Evolutionary conservation across 1,140 invertebrate genomes (phyloP).

Genomic region (Eriocheir sinensis): DNA sequence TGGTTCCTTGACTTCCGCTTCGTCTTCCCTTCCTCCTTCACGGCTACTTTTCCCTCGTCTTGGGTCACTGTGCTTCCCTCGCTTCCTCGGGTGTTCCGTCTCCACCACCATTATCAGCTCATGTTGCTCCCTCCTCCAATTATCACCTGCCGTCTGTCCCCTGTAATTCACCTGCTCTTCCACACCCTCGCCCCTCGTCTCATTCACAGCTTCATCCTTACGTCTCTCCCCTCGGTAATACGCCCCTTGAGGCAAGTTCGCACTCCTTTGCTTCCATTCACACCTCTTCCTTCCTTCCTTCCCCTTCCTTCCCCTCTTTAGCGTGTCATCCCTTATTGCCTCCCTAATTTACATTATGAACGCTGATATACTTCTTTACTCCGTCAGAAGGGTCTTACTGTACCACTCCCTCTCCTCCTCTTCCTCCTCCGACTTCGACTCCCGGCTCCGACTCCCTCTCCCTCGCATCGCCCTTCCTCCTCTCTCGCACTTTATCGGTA

Average conservation of each 20-base stretch:
- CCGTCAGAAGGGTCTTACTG: not conserved
- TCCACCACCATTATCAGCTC: conserved; percentile 40
- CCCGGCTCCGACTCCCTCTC: no score
- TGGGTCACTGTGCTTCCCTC: not conserved
- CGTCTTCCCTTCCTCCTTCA: not conserved
- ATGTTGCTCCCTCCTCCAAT: conserved; percentile 25
- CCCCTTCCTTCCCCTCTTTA: not conserved
- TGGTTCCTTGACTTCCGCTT: conserved; percentile 3
- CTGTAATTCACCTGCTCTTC: conserved; percentile 32
- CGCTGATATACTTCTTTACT: conserved; percentile 5
- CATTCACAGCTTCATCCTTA: conserved; percentile 24
- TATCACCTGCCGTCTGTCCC: conserved; percentile 29
- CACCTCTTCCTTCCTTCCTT: conserved; percentile 22
- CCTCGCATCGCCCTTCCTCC: not conserved
- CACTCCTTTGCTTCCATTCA: conserved; percentile 23
- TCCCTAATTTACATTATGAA: conserved; percentile 18
- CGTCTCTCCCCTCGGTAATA: conserved; percentile 12
- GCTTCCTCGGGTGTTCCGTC: not conserved
- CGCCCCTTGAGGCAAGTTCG: not conserved
- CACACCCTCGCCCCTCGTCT: conserved; percentile 5
- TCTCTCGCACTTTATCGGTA: not conserved
- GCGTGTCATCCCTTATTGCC: conserved; percentile 12
- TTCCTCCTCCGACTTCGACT: no score
- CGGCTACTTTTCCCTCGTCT: not conserved
- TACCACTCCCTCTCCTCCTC: no score